Conservation (phyloP, 2,797 vertebrate genomes). For the Rhynchotus rufescens region DNA sequence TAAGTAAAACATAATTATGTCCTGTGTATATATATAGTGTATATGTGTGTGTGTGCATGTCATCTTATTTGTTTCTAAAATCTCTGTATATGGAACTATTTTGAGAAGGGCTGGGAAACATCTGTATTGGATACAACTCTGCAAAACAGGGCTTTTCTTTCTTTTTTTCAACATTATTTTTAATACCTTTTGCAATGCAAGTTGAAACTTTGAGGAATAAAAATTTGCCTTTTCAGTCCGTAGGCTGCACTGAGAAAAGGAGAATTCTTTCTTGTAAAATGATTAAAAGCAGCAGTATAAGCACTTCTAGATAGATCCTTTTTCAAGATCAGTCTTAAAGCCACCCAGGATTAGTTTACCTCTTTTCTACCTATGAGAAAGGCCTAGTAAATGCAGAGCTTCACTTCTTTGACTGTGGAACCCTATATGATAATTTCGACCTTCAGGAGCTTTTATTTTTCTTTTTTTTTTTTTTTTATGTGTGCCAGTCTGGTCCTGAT, state of each 20-base stretch:
- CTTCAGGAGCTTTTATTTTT: neutral
- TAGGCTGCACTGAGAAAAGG: neutral
- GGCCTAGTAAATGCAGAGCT: neutral
- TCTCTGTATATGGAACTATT: neutral
- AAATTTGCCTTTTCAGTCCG: neutral
- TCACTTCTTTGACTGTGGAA: neutral
- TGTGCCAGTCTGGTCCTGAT: neutral
- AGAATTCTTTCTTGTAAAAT: neutral
- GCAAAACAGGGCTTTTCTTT: neutral
- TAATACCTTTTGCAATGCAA: neutral
- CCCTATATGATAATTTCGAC: neutral
- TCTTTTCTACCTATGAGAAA: neutral
- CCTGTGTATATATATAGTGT: neutral
- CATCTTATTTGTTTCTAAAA: neutral
- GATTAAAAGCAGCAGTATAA: neutral
- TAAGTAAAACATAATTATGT: neutral
- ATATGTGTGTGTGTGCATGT: neutral
- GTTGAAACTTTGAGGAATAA: neutral
- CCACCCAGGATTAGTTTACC: neutral
- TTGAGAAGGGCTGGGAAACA: neutral
- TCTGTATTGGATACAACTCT: neutral
- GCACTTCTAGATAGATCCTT: neutral
- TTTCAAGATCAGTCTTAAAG: neutral
- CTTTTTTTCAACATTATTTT: neutral
- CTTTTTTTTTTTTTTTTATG: no score